Conservation (phyloP, 2,888 invertebrate species). For the Spisula solida region DNA sequence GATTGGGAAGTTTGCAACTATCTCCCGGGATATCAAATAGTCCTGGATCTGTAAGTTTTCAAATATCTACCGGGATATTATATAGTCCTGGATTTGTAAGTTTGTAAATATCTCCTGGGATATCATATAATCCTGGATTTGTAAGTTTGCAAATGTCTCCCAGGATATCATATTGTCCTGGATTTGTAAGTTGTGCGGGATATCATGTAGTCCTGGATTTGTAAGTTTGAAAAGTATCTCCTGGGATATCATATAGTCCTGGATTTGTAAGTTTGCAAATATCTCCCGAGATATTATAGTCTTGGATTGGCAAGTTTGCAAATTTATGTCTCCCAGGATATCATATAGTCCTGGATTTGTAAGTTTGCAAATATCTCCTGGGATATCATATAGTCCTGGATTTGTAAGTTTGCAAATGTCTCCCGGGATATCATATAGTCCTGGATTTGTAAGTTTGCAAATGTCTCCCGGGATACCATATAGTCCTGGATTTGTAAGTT, state of each 20-base stretch:
- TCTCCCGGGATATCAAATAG: constrained; percentile 96
- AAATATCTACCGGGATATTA: too few relatives aligned
- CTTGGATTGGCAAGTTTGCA: too few relatives aligned
- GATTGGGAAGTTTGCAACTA: too few relatives aligned
- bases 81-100: too few relatives aligned
- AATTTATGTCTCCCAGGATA: too few relatives aligned
- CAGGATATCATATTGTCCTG: constrained; percentile 96
- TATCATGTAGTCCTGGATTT: too few relatives aligned
- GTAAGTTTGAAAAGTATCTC: too few relatives aligned
- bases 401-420: constrained; percentile 89
- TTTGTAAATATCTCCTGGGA: constrained; percentile 96
- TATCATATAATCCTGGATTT: too few relatives aligned
- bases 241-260: constrained; percentile 96
- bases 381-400: constrained; percentile 96
- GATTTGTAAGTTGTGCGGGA: constrained; percentile 89
- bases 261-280: constrained; percentile 90
- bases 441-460: too few relatives aligned
- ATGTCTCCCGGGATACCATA: constrained; percentile 97
- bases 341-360: too few relatives aligned
- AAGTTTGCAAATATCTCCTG: constrained; percentile 97
- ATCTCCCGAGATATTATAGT: too few relatives aligned
- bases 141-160: constrained; percentile 97
- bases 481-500: constrained; percentile 92
- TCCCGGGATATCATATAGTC: too few relatives aligned
- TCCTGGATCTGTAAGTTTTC: constrained; percentile 91